Percentiles rank a stretch among this genome's conserved stretches.
These are phyloP conservation scores for Drosophila infuscata DNA, from an alignment of 2,888 invertebrate species.

Conservation along the genomic window DNA sequence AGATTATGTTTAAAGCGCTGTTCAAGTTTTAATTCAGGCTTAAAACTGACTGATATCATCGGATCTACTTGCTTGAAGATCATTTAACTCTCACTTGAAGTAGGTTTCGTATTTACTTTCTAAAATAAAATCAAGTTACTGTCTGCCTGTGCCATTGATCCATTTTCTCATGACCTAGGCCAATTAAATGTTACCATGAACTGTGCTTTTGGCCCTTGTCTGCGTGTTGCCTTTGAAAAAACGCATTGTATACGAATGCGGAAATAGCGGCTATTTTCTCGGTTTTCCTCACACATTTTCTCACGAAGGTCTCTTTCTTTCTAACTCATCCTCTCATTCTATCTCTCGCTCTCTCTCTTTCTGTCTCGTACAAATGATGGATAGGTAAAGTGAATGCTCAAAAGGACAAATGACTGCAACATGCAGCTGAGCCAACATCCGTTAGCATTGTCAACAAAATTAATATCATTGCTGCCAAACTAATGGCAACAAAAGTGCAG, in stretches of 20 bases:
- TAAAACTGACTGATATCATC: background rate
- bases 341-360: background rate
- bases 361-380: constrained; percentile 3
- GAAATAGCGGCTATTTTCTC: constrained; percentile 13
- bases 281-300: constrained; percentile 57
- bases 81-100: background rate
- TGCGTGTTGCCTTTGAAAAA: constrained; percentile 8
- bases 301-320: constrained; percentile 50
- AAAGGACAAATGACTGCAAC: constrained; percentile 65
- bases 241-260: constrained; percentile 10
- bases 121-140: background rate
- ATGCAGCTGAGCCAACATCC: constrained; percentile 75
- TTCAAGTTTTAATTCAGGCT: background rate
- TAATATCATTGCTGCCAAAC: constrained; percentile 57
- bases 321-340: background rate
- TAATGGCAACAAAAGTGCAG: constrained; percentile 72
- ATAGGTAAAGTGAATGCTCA: constrained; percentile 41
- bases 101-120: constrained; percentile 1
- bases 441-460: constrained; percentile 68
- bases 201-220: constrained; percentile 7
- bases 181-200: constrained; percentile 22
- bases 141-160: constrained; percentile 26
- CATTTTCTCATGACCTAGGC: constrained; percentile 25
- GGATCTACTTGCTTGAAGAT: background rate
- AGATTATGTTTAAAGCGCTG: background rate